A percentile compares a stretch with the other conserved stretches of the same genome.
phyloP scores from a whole-genome alignment of 92 coral and sea anemone species.

The Epizoanthus rinbou region DNA sequence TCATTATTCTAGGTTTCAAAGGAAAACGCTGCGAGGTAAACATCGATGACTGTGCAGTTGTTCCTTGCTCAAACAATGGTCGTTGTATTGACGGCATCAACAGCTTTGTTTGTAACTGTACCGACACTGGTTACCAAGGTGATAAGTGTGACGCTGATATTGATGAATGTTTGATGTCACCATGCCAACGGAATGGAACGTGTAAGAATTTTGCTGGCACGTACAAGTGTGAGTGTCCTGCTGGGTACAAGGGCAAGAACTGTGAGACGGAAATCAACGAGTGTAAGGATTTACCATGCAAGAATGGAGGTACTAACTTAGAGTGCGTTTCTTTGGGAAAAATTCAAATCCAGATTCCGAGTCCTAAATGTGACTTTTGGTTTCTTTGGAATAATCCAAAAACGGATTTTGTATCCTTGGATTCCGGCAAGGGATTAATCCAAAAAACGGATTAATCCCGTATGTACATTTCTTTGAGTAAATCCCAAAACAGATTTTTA shows the following conservation, averaged over 20 bases:
- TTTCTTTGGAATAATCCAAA: no score
- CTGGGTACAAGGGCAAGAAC: constrained; percentile 77
- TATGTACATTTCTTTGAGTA: no score
- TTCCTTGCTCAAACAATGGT: constrained; percentile 57
- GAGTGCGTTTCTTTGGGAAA: no score
- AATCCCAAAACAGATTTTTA: no score
- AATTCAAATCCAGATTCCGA: no score
- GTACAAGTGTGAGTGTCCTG: constrained; percentile 68
- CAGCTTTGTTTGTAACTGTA: constrained; percentile 46
- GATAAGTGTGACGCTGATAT: constrained; percentile 35
- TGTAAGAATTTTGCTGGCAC: constrained; percentile 79
- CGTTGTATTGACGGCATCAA: constrained; percentile 45
- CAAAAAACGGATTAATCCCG: no score
- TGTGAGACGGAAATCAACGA: constrained; percentile 83
- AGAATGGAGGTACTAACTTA: constrained; percentile 72
- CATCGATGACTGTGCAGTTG: constrained; percentile 79
- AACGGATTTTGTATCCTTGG: no score
- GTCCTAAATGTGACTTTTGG: no score
- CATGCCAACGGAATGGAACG: constrained; percentile 72
- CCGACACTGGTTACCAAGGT: constrained; percentile 62
- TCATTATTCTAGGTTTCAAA: constrained; percentile 67
- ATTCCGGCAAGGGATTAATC: no score
- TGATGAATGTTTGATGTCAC: constrained; percentile 49
- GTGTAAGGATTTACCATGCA: constrained; percentile 72
- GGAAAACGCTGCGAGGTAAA: constrained; percentile 74